phyloP scores from a whole-genome alignment of 2,113 vertebrate species.

The Hydropotes inermis region DNA sequence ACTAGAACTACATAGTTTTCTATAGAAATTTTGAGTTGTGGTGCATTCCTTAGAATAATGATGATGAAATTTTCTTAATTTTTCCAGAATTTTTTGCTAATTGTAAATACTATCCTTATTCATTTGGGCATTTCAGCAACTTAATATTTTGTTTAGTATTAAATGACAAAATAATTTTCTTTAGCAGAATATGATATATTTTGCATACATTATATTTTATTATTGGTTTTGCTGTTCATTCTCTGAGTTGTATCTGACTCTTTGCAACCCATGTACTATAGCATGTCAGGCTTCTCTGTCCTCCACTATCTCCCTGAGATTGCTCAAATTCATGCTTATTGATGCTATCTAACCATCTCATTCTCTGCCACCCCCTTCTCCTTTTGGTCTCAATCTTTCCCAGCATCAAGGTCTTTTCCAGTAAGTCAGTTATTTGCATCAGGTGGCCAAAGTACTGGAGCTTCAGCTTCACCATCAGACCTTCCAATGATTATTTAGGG shows the following conservation, averaged over 20 bases:
- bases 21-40: not conserved
- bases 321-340: not conserved
- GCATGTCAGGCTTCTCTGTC: not conserved
- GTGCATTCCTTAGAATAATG: not conserved
- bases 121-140: not conserved
- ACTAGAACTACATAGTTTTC: not conserved
- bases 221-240: not conserved
- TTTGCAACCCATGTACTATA: not conserved
- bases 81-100: not conserved
- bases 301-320: not conserved
- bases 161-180: not conserved
- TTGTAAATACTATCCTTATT: not conserved
- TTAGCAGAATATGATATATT: not conserved
- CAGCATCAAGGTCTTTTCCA: not conserved
- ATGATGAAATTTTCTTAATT: not conserved
- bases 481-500: not conserved
- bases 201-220: not conserved
- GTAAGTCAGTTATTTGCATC: not conserved
- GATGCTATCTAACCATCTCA: not conserved
- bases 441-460: not conserved
- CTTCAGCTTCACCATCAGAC: not conserved
- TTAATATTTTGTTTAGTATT: not conserved
- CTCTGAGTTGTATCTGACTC: not conserved
- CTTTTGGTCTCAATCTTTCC: not conserved
- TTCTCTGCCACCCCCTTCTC: not conserved